Base-by-base conservation (phyloP, 2,888 invertebrate genomes). In the Theretra japonica region DNA sequence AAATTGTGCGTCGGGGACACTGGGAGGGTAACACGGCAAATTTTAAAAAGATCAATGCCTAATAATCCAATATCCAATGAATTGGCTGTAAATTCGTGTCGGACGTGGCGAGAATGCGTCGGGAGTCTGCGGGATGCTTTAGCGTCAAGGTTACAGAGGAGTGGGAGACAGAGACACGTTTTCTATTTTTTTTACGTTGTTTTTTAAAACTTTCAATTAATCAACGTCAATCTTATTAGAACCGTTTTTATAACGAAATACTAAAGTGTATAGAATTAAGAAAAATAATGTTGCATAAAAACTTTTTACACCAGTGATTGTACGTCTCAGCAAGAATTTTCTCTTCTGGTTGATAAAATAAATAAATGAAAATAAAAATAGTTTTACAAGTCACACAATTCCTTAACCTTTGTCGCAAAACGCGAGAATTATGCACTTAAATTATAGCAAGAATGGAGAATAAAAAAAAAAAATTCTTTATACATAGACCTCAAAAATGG, bases 41-140 rank as follows among this genome's bases (percentile, higher is more conserved):
- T 88, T 91, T 90, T 88, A 86, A 88, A 92, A 90, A 91, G 92
- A 93, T 93, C 94, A 91, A 91, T 92, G 88, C 91, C 89, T 92
- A 92, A 93, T 93, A 93, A 93, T 93, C 93, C 90, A 89, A 93
- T 92, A 90, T 90, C 88, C 88, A 90, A 92, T 93, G 93, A 93
- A 93, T 92, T 88, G 93, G 83, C 90, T 90, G 91, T 89, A 93
- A 93, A 93, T 93, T 93, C 89, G 89, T 83, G 78, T 83, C 73
- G 83, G 75, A 90, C 93, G 93, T 93, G 93, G 74, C 88, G 81
- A 76, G 93, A 88, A 85, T 85, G 33, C 50, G 23, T 19, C 50
- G 77, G 85, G 60, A 71, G 78, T 72, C 75, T 75, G 75, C 75
- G 74, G 77, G 83, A 84, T 82, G 85, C 84, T 84, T 86, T 80